Percentiles rank a stretch among this genome's conserved stretches.
phyloP scores from a whole-genome alignment of 2,888 invertebrate species.

The Lasioglossum vierecki region DNA sequence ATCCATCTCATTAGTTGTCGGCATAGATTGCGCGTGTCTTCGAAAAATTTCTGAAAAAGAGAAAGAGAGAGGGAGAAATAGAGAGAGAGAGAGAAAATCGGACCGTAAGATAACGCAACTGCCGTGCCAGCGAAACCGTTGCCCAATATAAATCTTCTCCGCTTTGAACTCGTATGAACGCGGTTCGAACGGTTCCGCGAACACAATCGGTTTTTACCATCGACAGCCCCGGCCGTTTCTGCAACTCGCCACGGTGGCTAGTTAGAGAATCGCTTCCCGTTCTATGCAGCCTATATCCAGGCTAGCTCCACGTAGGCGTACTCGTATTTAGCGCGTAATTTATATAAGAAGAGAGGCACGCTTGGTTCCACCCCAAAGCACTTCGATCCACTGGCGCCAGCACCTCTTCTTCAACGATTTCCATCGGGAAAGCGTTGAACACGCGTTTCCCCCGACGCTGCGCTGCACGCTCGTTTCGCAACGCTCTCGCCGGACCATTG shows the following conservation, averaged over 20 bases:
- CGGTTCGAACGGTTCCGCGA: conserved; percentile 46
- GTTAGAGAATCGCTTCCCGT: conserved; percentile 75
- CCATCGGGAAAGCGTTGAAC: not conserved
- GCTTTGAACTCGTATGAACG: conserved; percentile 15
- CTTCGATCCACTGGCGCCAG: conserved; percentile 81
- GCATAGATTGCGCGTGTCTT: not conserved
- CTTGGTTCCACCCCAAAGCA: conserved; percentile 84
- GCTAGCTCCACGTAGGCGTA: conserved; percentile 59
- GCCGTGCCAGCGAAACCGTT: not conserved
- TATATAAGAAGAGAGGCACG: conserved; percentile 83
- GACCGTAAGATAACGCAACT: not conserved
- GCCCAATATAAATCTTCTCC: conserved; percentile 12
- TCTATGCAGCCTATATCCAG: conserved; percentile 59
- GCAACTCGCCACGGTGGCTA: conserved; percentile 71
- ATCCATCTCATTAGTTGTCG: not conserved
- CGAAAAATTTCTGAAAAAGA: not conserved
- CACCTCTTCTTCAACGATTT: conserved; percentile 20
- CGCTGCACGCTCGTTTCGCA: not conserved
- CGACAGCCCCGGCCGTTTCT: conserved; percentile 63
- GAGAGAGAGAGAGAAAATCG: not conserved
- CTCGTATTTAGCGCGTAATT: conserved; percentile 82
- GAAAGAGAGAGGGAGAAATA: too few species aligned
- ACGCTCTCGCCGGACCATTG: not conserved
- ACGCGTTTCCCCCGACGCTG: not conserved
- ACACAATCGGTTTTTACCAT: conserved; percentile 68